Conservation (phyloP, 1,140 invertebrate species). For the Globodera rostochiensis region DNA sequence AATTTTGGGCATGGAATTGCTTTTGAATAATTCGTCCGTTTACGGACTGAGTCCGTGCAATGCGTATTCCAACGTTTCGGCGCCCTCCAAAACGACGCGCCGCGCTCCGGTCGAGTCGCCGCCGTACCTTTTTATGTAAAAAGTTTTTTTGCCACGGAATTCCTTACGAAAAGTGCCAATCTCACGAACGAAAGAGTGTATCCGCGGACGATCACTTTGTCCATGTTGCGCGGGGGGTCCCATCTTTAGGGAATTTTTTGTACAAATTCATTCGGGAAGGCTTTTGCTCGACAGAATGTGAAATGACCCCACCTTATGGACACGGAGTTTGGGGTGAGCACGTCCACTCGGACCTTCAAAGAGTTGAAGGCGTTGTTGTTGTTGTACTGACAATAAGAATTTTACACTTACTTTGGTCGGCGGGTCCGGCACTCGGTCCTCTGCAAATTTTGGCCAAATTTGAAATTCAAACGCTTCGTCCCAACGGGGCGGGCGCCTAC, state of each 20-base stretch:
- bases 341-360: slow-evolving; percentile 19
- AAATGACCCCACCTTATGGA: neutral
- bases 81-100: slow-evolving; percentile 12
- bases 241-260: slow-evolving; percentile 37
- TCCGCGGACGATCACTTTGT: slow-evolving; percentile 48
- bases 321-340: slow-evolving; percentile 15
- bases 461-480: no score
- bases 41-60: slow-evolving; percentile 12
- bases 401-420: slow-evolving; percentile 13
- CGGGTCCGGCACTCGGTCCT: slow-evolving; percentile 20
- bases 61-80: slow-evolving; percentile 12
- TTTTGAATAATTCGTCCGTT: neutral
- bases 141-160: neutral
- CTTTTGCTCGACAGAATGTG: no score
- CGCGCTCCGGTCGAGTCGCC: neutral
- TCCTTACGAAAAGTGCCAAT: slow-evolving; percentile 32
- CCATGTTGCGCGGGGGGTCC: slow-evolving; percentile 44
- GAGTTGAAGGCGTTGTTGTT: neutral
- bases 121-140: neutral
- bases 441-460: neutral
- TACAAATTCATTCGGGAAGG: neutral
- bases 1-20: neutral
- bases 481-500: neutral
- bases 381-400: neutral
- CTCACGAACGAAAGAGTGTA: slow-evolving; percentile 50